These are phyloP conservation scores for Nyctereutes procyonoides DNA, from an alignment of 2,113 vertebrate species.

Conservation along the genomic window DNA sequence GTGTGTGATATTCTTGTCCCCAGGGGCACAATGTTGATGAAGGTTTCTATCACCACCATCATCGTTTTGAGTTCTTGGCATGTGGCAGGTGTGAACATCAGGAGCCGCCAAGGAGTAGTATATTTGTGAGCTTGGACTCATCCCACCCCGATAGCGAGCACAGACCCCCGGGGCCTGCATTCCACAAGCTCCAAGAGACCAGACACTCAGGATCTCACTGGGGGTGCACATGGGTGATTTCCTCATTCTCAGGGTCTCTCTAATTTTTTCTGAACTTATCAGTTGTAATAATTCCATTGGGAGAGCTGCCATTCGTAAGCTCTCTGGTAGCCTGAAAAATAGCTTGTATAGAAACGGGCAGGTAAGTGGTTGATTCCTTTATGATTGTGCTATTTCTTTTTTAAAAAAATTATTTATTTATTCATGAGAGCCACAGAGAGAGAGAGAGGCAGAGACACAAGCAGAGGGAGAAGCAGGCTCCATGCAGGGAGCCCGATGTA, in stretches of 20 bases:
- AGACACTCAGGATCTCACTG: not conserved
- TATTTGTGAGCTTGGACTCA: no score
- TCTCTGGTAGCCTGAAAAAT: not conserved
- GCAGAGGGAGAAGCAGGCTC: no score
- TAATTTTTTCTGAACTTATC: not conserved
- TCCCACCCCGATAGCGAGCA: no score
- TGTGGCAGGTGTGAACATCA: no score
- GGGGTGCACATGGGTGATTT: not conserved
- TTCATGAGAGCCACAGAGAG: no score
- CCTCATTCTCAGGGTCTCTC: not conserved
- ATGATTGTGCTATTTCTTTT: not conserved
- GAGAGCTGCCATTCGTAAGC: not conserved
- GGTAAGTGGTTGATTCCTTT: not conserved
- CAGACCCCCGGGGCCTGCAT: no score
- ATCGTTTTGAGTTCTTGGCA: not conserved
- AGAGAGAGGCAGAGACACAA: no score
- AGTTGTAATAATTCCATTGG: not conserved
- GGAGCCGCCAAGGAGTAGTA: no score
- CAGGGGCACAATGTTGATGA: not conserved
- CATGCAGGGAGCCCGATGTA: no score
- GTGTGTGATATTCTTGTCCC: not conserved
- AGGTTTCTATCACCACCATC: not conserved
- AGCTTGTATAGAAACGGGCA: not conserved
- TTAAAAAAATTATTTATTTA: no score
- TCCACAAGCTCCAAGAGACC: no score